Conservation (phyloP, 1,140 invertebrate genomes). For the Hydropsyche tenuis region DNA sequence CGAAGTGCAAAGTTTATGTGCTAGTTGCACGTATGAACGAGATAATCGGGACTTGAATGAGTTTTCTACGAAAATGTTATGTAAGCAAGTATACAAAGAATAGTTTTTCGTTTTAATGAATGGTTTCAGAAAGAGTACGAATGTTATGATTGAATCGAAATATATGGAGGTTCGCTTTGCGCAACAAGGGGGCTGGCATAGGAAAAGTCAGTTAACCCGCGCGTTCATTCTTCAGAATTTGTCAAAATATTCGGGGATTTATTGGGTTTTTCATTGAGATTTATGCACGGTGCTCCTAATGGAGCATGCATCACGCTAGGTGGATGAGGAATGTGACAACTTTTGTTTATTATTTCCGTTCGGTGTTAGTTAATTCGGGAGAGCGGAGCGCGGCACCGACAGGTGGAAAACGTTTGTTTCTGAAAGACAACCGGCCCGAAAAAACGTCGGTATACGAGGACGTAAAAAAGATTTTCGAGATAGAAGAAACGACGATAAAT, state of each 20-base stretch:
- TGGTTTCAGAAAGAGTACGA: too few relatives aligned
- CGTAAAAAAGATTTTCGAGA: constrained; percentile 27
- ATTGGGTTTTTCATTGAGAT: constrained; percentile 45
- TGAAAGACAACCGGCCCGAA: constrained; percentile 27
- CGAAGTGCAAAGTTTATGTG: too few relatives aligned
- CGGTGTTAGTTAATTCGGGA: constrained; percentile 35
- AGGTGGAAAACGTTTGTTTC: constrained; percentile 49
- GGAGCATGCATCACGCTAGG: constrained; percentile 47
- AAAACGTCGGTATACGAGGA: background rate
- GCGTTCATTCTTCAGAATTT: constrained; percentile 42
- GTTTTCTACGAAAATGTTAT: too few relatives aligned
- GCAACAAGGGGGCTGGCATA: background rate
- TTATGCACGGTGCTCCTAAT: constrained; percentile 41
- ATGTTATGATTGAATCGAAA: background rate
- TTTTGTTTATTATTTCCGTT: constrained; percentile 47
- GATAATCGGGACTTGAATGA: too few relatives aligned
- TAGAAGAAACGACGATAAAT: constrained; percentile 18
- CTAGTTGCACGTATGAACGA: too few relatives aligned
- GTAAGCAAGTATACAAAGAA: too few relatives aligned
- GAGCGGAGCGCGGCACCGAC: constrained; percentile 23
- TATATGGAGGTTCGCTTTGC: background rate
- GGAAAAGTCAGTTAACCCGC: background rate
- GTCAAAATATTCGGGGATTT: constrained; percentile 49
- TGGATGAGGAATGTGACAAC: constrained; percentile 44
- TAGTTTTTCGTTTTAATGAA: too few relatives aligned